A percentile compares a stretch with the other conserved stretches of the same genome.
Conservation (phyloP, 2,888 invertebrate species). For the Catocala nupta region DNA sequence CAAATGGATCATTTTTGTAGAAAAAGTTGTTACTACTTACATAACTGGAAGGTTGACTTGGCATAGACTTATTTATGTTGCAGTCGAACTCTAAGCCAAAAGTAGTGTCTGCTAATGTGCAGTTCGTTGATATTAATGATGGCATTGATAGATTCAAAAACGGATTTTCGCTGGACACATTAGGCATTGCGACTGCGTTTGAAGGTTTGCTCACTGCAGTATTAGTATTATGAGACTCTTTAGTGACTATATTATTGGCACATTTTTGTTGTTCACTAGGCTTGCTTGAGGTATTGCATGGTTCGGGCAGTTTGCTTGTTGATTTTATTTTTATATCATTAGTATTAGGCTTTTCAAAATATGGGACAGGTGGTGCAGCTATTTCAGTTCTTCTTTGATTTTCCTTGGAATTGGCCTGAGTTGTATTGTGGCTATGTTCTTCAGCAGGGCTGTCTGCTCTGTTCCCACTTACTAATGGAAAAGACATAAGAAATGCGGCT, state of each 20-base stretch:
- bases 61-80: constrained; percentile 69
- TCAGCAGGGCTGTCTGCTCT: constrained; percentile 84
- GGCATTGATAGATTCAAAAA: constrained; percentile 78
- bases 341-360: constrained; percentile 64
- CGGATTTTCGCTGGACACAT: constrained; percentile 72
- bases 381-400: constrained; percentile 61
- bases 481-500: constrained; percentile 92
- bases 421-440: constrained; percentile 61
- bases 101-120: constrained; percentile 67
- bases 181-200: constrained; percentile 52
- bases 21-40: constrained; percentile 74
- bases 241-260: constrained; percentile 55
- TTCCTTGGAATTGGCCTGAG: constrained; percentile 60
- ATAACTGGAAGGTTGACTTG: constrained; percentile 67
- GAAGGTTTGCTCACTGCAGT: constrained; percentile 55
- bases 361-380: constrained; percentile 55
- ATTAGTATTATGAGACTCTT: constrained; percentile 46
- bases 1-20: constrained; percentile 80
- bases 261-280: constrained; percentile 65
- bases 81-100: constrained; percentile 81
- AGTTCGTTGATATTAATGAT: constrained; percentile 71
- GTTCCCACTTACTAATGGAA: constrained; percentile 90
- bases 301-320: constrained; percentile 50
- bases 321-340: constrained; percentile 57
- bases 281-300: constrained; percentile 57